These are phyloP conservation scores for Pithys albifrons DNA, from an alignment of 2,113 vertebrate species.

Conservation along the genomic window DNA sequence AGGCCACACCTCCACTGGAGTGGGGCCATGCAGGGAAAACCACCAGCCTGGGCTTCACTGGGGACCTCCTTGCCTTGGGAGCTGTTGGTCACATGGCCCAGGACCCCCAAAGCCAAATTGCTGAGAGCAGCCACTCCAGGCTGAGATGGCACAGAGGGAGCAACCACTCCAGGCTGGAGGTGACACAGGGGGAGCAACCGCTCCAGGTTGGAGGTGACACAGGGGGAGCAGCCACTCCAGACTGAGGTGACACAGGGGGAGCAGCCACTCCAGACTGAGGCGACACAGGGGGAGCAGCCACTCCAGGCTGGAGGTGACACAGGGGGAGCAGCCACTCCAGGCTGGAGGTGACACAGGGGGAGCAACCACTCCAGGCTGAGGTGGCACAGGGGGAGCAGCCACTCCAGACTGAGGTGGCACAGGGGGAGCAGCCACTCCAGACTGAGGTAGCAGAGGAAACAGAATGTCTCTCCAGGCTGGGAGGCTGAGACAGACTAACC, in stretches of 20 bases:
- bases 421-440: neutral
- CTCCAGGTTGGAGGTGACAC: neutral
- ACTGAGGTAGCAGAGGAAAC: accelerated
- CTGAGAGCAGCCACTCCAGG: neutral
- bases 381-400: neutral
- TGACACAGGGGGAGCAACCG: neutral
- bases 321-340: neutral
- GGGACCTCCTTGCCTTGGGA: neutral
- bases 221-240: too few relatives aligned
- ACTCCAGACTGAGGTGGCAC: neutral
- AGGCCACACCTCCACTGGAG: accelerated
- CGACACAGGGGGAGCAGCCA: too few relatives aligned
- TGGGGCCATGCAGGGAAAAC: neutral
- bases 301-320: too few relatives aligned
- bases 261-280: neutral
- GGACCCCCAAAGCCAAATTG: neutral
- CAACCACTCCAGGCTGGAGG: neutral
- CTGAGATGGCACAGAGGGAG: accelerated
- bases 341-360: too few relatives aligned
- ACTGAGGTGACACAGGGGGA: neutral
- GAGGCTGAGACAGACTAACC: neutral
- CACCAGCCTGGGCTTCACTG: neutral
- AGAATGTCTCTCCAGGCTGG: neutral
- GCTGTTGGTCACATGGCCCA: neutral
- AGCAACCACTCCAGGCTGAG: neutral